Evolutionary conservation across 2,113 vertebrate species (phyloP).

Genomic region (Cephalopterus ornatus): DNA sequence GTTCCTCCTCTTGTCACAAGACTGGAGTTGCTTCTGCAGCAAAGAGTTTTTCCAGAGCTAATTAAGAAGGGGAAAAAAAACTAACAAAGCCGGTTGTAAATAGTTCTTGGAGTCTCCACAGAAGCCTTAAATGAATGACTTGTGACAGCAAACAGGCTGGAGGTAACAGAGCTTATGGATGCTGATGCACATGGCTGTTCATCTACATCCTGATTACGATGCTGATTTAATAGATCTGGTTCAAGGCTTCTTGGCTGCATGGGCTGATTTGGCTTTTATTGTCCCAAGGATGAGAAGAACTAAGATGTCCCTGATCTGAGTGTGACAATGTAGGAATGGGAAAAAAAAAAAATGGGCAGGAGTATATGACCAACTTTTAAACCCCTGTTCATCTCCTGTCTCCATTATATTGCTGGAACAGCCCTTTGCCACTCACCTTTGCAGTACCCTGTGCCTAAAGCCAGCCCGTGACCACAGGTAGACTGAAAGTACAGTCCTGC

Average conservation of each 20-base stretch:
- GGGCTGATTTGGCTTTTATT: not conserved
- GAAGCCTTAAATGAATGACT: not conserved
- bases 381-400: not conserved
- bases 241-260: not conserved
- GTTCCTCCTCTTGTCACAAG: not conserved
- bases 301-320: not conserved
- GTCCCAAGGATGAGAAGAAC: not conserved
- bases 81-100: not conserved
- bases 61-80: not conserved
- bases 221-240: not conserved
- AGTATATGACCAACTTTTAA: not conserved
- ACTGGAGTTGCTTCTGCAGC: not conserved
- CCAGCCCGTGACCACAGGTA: not conserved
- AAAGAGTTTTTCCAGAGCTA: not conserved
- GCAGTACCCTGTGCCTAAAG: not conserved
- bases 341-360: not conserved
- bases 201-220: not conserved
- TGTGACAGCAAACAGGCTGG: not conserved
- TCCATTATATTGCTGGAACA: not conserved
- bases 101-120: not conserved
- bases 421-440: not conserved
- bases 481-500: not conserved
- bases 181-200: not conserved
- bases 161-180: not conserved
- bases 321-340: not conserved